Evolutionary conservation across 2,113 vertebrate genomes (phyloP).

Genomic region (Turnix velox): DNA sequence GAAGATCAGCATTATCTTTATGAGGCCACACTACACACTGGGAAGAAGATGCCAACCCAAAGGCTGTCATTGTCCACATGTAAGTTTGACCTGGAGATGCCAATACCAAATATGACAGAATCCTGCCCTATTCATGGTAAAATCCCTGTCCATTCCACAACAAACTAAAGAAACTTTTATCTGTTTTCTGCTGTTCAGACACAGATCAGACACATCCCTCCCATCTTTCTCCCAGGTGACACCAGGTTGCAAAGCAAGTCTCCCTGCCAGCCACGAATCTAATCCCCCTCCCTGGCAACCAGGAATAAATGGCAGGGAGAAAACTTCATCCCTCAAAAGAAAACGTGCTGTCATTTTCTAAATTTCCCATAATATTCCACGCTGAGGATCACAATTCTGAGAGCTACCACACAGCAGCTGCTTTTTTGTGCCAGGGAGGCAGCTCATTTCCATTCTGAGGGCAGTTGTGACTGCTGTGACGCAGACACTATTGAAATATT

Average conservation of each 20-base stretch:
- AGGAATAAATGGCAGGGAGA: neutral
- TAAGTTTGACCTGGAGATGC: neutral
- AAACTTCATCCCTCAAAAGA: neutral
- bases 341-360: neutral
- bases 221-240: neutral
- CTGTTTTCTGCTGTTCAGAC: neutral
- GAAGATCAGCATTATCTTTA: neutral
- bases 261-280: neutral
- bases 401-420: neutral
- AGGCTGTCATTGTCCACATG: neutral
- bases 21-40: neutral
- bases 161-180: neutral
- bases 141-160: neutral
- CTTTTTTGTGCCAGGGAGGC: neutral
- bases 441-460: neutral
- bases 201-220: neutral
- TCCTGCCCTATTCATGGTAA: neutral
- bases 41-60: neutral
- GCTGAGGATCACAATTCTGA: neutral
- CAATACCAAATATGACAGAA: neutral
- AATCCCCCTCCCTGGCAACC: neutral
- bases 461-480: neutral
- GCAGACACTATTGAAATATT: neutral
- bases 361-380: neutral
- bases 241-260: neutral